Evolutionary conservation across 2,888 invertebrate genomes (phyloP), one percentile per base, ranked within the genome.

Genomic region (Tetheella fluctuosa): DNA sequence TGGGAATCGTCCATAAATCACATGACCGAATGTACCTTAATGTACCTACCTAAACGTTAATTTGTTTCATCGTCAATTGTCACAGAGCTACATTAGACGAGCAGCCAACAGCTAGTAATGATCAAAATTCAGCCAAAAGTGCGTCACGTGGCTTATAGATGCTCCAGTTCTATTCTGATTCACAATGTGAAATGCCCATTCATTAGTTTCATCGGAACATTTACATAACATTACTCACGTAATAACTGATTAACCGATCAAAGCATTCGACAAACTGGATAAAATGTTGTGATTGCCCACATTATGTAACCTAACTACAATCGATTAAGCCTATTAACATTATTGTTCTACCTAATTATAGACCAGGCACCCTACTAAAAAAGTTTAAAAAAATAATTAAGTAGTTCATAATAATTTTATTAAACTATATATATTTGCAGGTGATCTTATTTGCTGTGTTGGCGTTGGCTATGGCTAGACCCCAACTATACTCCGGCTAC

Each of bases 391-490:
- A n/a, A n/a, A n/a, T n/a, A n/a, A 28, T 2, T 28, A 7, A 28
- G 5, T 28, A 28, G 28, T 28, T 28, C 28, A 28, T 28, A 25
- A 25, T 25, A 25, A 25, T 4, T 25, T 25, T 25, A 6, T 2
- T 25, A 25, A 25, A 25, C 6, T 25, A 25, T 25, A 6, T 15
- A 39, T 39, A n/a, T 39, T 88, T 86, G 2, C 81, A 94, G 94
- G 73, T 94, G 55, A 77, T 93, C 61, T 72, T 94, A 58, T 86
- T 93, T 68, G 88, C 90, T 61, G 72, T 94, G 34, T 60, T 94
- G 80, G 89, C 94, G 58, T 20, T 94, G 69, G 84, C 93, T 64
- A 71, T 93, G 77, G 90, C 94, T 64, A 85, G 88, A 75, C 85
- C 95, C 0, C 92, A 92, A 67, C 72, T 83, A 13, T 91, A 90